Percentiles rank a stretch among this genome's conserved stretches.
These are phyloP conservation scores for Dasypolia templi DNA, from an alignment of 2,888 invertebrate species.

Conservation along the genomic window DNA sequence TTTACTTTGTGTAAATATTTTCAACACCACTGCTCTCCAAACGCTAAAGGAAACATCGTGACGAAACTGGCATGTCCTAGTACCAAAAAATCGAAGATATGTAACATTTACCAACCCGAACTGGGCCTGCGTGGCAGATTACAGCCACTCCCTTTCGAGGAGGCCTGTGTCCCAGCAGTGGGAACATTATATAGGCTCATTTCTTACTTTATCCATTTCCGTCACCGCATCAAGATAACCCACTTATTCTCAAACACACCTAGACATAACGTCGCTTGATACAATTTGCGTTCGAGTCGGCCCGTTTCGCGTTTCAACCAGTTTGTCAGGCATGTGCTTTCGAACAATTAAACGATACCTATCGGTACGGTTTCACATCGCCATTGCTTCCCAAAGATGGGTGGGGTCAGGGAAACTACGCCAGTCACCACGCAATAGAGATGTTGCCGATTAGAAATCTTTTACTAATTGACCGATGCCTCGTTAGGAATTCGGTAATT, in stretches of 20 bases:
- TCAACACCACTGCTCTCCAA: too few species aligned
- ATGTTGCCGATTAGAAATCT: slow-evolving; percentile 61
- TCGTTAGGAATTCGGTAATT: slow-evolving; percentile 42
- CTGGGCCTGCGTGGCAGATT: too few species aligned
- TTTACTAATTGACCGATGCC: slow-evolving; percentile 58
- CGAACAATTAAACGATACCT: slow-evolving; percentile 84
- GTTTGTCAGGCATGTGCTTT: slow-evolving; percentile 79
- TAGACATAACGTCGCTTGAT: slow-evolving; percentile 7
- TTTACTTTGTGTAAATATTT: too few species aligned
- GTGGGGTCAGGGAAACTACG: slow-evolving; percentile 61
- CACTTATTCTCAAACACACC: slow-evolving; percentile 1
- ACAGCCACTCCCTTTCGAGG: too few species aligned
- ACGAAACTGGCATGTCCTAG: too few species aligned
- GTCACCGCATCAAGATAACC: background rate
- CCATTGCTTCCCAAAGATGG: slow-evolving; percentile 66
- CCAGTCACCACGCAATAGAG: slow-evolving; percentile 34
- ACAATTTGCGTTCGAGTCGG: slow-evolving; percentile 49
- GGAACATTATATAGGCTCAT: too few species aligned
- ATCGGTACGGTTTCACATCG: slow-evolving; percentile 68
- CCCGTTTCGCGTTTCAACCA: slow-evolving; percentile 42
- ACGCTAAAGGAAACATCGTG: too few species aligned
- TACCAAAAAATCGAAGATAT: too few species aligned
- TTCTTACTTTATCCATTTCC: background rate
- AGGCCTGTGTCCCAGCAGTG: too few species aligned
- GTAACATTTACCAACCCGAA: too few species aligned